Conservation (phyloP, 2,113 vertebrate species). For the Saccopteryx leptura region DNA sequence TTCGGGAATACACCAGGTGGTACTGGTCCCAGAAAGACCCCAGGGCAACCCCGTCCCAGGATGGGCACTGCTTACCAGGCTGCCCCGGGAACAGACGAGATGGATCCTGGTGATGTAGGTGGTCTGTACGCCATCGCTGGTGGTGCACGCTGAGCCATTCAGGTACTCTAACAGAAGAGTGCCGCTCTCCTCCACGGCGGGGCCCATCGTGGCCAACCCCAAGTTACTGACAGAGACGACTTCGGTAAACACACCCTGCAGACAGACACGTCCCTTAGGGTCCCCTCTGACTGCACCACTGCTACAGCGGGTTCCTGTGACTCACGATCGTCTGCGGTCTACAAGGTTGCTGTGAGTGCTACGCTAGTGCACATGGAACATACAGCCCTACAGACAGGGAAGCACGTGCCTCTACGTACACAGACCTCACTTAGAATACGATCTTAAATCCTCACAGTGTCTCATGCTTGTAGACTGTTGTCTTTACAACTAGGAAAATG, state of each 20-base stretch:
- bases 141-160: slow-evolving; percentile 91
- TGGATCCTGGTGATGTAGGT: slow-evolving; percentile 93
- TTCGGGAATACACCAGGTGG: background rate
- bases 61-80: slow-evolving; percentile 84
- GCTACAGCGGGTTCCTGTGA: accelerated
- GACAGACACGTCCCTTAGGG: background rate
- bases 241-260: slow-evolving; percentile 87
- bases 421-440: accelerated
- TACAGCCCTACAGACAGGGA: accelerated
- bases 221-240: slow-evolving; percentile 93
- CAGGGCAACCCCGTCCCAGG: accelerated
- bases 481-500: background rate
- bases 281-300: accelerated
- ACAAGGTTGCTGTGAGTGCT: accelerated
- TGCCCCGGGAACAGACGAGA: slow-evolving; percentile 91
- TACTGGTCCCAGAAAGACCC: accelerated
- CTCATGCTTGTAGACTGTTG: background rate
- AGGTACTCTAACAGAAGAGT: slow-evolving; percentile 93
- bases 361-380: accelerated
- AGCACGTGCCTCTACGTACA: accelerated
- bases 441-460: background rate
- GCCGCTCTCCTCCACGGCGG: slow-evolving; percentile 90
- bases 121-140: slow-evolving; percentile 86
- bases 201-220: slow-evolving; percentile 91
- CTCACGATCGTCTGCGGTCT: accelerated